These are phyloP conservation scores for Mayetiola destructor DNA, from an alignment of 2,888 invertebrate species.

Conservation along the genomic window DNA sequence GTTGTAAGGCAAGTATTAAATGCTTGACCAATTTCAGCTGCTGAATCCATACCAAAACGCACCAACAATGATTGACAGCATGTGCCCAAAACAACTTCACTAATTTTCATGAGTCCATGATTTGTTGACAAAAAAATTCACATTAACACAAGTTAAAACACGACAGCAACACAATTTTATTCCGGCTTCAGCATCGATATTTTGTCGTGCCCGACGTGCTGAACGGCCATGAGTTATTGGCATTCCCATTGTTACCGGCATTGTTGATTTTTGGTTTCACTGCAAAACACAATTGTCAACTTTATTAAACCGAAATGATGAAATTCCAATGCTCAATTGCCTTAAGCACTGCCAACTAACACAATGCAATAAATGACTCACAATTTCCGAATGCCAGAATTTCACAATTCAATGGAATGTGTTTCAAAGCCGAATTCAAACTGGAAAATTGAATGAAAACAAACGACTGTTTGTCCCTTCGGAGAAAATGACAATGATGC, in stretches of 20 bases:
- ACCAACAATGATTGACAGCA: constrained; percentile 67
- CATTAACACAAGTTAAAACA: constrained; percentile 65
- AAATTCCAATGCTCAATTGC: too few relatives aligned
- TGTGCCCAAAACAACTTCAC: constrained; percentile 62
- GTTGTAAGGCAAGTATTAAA: constrained; percentile 70
- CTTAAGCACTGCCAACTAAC: too few relatives aligned
- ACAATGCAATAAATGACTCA: too few relatives aligned
- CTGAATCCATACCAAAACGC: constrained; percentile 60
- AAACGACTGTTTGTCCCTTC: too few relatives aligned
- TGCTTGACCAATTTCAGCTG: constrained; percentile 58
- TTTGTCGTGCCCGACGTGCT: neutral
- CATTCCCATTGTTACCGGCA: constrained; percentile 16
- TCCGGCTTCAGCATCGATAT: constrained; percentile 34
- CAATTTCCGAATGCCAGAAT: too few relatives aligned
- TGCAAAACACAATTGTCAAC: too few relatives aligned
- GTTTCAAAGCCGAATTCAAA: too few relatives aligned
- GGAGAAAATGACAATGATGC: too few relatives aligned
- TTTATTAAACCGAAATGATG: too few relatives aligned
- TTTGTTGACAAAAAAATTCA: constrained; percentile 57
- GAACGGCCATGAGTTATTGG: constrained; percentile 12
- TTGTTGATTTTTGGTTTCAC: too few relatives aligned
- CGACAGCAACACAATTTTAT: constrained; percentile 58
- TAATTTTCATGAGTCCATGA: constrained; percentile 58
- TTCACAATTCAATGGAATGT: too few relatives aligned
- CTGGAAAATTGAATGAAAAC: too few relatives aligned